These are phyloP conservation scores for Coturnix japonica DNA, from an alignment of 2,113 vertebrate genomes.

Conservation along the genomic window DNA sequence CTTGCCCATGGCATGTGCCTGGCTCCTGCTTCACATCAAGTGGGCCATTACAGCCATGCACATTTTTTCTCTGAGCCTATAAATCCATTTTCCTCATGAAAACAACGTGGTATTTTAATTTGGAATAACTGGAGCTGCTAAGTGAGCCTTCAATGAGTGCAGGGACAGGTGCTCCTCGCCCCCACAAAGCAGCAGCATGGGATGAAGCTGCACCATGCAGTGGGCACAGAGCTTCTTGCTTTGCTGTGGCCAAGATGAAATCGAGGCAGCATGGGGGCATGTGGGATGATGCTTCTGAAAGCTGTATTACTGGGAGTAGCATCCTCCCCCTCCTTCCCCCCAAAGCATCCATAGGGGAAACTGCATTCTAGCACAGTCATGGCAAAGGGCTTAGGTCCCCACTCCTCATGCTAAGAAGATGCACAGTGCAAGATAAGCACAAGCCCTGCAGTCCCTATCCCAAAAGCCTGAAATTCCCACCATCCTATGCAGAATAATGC, in stretches of 20 bases:
- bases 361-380: not conserved
- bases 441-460: rapidly evolving
- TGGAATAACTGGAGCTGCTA: slow-evolving; percentile 21
- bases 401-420: not conserved
- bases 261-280: not conserved
- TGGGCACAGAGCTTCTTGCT: not conserved
- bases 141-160: not conserved
- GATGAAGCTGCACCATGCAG: not conserved
- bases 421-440: not conserved
- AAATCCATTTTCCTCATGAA: slow-evolving; percentile 35
- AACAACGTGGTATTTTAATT: slow-evolving; percentile 52
- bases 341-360: not conserved
- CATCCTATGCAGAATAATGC: rapidly evolving
- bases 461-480: not conserved
- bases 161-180: not conserved
- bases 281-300: not conserved
- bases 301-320: not conserved
- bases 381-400: not conserved
- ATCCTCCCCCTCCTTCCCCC: not conserved
- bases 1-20: not conserved
- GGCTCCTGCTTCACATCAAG: not conserved
- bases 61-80: slow-evolving; percentile 26
- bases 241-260: rapidly evolving
- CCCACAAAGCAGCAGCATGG: rapidly evolving
- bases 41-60: not conserved